These are phyloP conservation scores for Enhydra lutris DNA, from an alignment of 2,113 vertebrate genomes.

Conservation along the genomic window DNA sequence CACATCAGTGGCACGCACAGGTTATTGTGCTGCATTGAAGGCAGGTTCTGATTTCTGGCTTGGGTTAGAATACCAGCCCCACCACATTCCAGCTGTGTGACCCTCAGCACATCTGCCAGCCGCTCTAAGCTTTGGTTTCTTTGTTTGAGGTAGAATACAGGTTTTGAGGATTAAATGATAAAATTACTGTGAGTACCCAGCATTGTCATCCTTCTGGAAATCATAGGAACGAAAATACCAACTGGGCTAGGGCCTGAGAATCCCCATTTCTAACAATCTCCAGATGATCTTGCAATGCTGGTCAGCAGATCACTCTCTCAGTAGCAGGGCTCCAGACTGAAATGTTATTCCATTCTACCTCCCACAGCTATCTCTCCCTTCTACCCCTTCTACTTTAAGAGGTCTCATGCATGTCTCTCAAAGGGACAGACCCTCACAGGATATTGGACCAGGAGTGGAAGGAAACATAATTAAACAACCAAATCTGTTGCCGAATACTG, in stretches of 20 bases:
- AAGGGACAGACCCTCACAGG: background rate
- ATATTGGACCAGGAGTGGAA: background rate
- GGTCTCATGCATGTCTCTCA: background rate
- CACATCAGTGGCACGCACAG: accelerated
- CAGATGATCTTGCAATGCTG: background rate
- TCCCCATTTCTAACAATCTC: background rate
- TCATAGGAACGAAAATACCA: background rate
- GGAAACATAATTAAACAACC: background rate
- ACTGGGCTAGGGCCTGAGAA: background rate
- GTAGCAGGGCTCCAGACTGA: background rate
- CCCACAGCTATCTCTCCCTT: background rate
- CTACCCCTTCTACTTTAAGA: background rate
- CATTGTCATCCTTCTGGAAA: background rate
- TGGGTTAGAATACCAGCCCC: background rate
- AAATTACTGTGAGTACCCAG: background rate
- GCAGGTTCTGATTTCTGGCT: background rate
- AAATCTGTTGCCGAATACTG: no score
- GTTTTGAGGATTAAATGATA: background rate
- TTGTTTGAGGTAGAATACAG: background rate
- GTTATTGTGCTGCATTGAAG: background rate
- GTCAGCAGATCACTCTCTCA: background rate
- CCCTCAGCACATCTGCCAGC: background rate
- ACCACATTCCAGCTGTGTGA: background rate
- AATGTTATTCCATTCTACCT: background rate
- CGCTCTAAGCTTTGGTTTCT: background rate